phyloP scores from a whole-genome alignment of 2,888 invertebrate species.

The Drosophila imparisetae region DNA sequence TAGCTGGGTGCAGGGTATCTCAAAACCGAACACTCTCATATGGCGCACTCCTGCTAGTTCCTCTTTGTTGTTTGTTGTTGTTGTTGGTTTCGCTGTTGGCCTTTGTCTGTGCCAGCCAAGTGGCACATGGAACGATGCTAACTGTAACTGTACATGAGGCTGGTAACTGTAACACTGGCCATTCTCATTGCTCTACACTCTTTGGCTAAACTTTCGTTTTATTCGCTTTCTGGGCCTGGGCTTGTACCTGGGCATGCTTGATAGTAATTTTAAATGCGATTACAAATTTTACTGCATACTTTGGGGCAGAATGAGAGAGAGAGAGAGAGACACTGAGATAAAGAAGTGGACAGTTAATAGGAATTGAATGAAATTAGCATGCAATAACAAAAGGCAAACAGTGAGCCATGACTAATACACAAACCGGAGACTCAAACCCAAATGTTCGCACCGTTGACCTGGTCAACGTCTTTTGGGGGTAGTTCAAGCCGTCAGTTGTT shows the following conservation, averaged over 20 bases:
- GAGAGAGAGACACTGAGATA: background rate
- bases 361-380: conserved; percentile 63
- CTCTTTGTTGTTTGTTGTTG: background rate
- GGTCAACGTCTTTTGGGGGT: conserved; percentile 62
- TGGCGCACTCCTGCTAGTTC: background rate
- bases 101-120: conserved; percentile 27
- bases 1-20: background rate
- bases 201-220: conserved; percentile 16
- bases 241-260: conserved; percentile 13
- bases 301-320: conserved; percentile 42
- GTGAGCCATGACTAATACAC: conserved; percentile 64
- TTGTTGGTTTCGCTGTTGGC: conserved; percentile 4
- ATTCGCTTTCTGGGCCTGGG: conserved; percentile 4
- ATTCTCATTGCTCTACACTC: conserved; percentile 20
- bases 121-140: conserved; percentile 34
- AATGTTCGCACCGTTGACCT: conserved; percentile 29
- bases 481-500: conserved; percentile 55
- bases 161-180: conserved; percentile 13
- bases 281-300: conserved; percentile 68
- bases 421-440: conserved; percentile 27
- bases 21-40: background rate
- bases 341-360: conserved; percentile 15
- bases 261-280: conserved; percentile 69
- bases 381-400: conserved; percentile 60
- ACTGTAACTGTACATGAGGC: conserved; percentile 22